Conservation (phyloP, 2,113 vertebrate genomes). For the Opisthocomus hoazin region DNA sequence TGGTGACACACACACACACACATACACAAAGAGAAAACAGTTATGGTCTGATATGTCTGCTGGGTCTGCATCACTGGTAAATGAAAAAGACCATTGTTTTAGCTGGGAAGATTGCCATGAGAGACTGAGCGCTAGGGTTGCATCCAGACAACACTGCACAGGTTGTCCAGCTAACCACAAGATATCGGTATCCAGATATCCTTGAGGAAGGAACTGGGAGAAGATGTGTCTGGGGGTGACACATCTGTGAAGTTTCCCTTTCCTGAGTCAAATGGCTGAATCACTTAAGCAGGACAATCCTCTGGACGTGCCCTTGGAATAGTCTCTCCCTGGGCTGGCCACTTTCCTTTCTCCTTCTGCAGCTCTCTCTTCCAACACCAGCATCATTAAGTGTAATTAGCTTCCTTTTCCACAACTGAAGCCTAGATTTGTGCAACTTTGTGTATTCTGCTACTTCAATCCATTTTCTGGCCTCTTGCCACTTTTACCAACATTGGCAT, state of each 20-base stretch:
- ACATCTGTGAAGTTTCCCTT: neutral
- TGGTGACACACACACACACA: neutral
- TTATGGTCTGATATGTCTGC: neutral
- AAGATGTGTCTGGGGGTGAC: neutral
- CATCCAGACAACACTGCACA: neutral
- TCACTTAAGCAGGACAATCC: neutral
- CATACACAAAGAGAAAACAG: neutral
- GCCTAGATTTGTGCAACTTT: neutral
- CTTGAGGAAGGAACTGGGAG: neutral
- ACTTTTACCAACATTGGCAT: neutral
- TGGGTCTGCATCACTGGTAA: neutral
- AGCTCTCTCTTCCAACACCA: neutral
- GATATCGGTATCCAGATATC: neutral
- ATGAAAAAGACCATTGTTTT: neutral
- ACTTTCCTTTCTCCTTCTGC: neutral
- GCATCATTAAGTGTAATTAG: neutral
- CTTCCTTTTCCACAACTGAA: neutral
- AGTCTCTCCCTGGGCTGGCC: neutral
- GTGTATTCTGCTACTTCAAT: neutral
- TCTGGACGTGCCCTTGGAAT: neutral
- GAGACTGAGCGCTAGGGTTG: neutral
- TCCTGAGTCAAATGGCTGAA: neutral
- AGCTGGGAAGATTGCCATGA: neutral
- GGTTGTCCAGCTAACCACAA: neutral
- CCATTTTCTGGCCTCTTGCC: neutral